A percentile compares a stretch with the other conserved stretches of the same genome.
Evolutionary conservation across 2,888 invertebrate species (phyloP).

Genomic region (Lucinisca nassula): DNA sequence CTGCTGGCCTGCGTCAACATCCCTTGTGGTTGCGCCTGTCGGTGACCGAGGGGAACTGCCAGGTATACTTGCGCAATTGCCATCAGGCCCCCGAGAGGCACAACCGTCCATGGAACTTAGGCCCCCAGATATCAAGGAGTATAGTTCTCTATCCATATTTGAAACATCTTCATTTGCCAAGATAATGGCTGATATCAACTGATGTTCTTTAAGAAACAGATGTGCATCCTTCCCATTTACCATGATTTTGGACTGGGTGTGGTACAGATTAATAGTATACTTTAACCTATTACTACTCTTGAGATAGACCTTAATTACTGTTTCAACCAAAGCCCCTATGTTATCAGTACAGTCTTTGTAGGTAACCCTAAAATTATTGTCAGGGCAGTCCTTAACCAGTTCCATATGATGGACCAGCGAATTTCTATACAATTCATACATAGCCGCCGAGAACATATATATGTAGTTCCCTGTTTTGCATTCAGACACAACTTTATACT

Average conservation of each 20-base stretch:
- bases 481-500: neutral
- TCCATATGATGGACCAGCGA: neutral
- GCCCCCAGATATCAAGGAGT: no score
- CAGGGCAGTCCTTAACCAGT: neutral
- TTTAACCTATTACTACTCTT: neutral
- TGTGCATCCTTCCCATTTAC: neutral
- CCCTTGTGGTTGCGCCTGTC: no score
- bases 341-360: neutral
- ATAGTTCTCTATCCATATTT: no score
- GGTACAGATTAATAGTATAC: neutral
- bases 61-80: no score
- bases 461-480: neutral
- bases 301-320: neutral
- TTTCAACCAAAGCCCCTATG: neutral
- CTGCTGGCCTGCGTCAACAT: no score
- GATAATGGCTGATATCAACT: neutral
- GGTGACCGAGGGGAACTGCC: no score
- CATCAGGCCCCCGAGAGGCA: no score
- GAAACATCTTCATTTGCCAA: neutral
- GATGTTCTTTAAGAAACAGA: neutral
- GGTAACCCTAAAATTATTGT: neutral
- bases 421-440: neutral
- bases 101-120: no score
- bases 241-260: neutral
- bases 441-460: neutral